Evolutionary conservation across 2,888 invertebrate genomes (phyloP), one percentile per base, ranked within the genome.

Genomic region (Meta bourneti): DNA sequence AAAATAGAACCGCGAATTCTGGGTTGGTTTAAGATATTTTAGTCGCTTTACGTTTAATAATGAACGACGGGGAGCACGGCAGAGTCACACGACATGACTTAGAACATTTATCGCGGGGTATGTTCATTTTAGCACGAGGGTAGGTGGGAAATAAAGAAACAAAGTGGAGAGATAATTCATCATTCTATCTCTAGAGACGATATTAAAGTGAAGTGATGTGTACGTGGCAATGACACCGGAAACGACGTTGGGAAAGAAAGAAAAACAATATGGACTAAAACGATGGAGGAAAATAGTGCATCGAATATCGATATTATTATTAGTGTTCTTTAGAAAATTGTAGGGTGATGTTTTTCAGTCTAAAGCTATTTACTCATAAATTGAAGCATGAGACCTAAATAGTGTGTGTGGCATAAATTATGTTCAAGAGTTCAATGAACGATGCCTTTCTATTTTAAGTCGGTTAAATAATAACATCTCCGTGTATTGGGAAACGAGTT

Each of bases 1-100:
- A 84, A 84, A 84, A 84, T 84, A 84, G 84, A 52, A 74, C 8
- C 74, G 52, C 34, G 74, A 34, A 54, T 75, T 84, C 34, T 19
- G 75, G 84, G 75, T n/a, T 34, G 16, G 54, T n/a, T n/a, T 16
- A 61, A 49, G 48, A 54, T 84, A 84, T 84, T 84, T 84, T 61
- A 51, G 74, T 72, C 54, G 54, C 61, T 75, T 52, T 74, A 61
- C 61, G n/a, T 75, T 75, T 75, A 84, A 84, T 84, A 75, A 84
- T 74, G 16, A 16, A 61, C 61, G 61, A 16, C 61, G 11, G 61
- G 9, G 61, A 61, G 61, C 13, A 16, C 11, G 61, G 8, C 6
- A 6, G 5, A 61, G 61, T 8, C 61, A 16, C 61, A 61, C 61
- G 61, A 61, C 61, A 61, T 9, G 8, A 16, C 61, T 61, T 61